phyloP scores from a whole-genome alignment of 2,797 vertebrate species.

The Argentina silus region DNA sequence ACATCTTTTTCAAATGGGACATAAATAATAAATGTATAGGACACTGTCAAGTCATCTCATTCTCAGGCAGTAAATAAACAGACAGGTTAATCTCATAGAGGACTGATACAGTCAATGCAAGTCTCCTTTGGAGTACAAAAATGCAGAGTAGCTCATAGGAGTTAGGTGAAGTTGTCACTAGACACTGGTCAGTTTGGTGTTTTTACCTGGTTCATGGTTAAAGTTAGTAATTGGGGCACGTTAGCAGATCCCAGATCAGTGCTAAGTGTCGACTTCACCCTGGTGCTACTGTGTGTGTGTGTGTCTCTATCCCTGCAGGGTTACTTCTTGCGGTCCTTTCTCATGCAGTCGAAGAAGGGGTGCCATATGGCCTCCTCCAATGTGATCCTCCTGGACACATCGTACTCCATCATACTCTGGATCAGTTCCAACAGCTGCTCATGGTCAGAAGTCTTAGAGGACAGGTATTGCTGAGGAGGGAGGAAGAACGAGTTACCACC shows the following conservation, averaged over 20 bases:
- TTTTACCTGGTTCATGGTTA: no score
- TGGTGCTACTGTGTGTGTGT: conserved; percentile 42
- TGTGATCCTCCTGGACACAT: conserved; percentile 80
- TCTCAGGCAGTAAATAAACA: conserved; percentile 44
- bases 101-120: conserved; percentile 80
- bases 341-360: conserved; percentile 82
- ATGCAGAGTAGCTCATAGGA: conserved; percentile 15
- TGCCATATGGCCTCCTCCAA: conserved; percentile 85
- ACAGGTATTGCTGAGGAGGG: conserved; percentile 79
- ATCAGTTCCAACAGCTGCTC: conserved; percentile 84
- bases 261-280: not conserved
- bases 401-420: conserved; percentile 86
- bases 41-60: conserved; percentile 70
- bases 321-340: conserved; percentile 42
- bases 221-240: no score
- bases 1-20: not conserved
- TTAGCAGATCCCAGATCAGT: no score
- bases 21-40: conserved; percentile 55
- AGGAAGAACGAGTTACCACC: not conserved
- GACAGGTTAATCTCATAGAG: conserved; percentile 31
- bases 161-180: no score
- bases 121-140: conserved; percentile 40
- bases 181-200: not conserved
- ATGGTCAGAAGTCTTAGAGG: conserved; percentile 75
- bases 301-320: conserved; percentile 9